A percentile compares a stretch with the other conserved stretches of the same genome.
These are phyloP conservation scores for Ephydatia muelleri DNA, from an alignment of 37 sponge, comb jelly and placozoan species.

Conservation along the genomic window DNA sequence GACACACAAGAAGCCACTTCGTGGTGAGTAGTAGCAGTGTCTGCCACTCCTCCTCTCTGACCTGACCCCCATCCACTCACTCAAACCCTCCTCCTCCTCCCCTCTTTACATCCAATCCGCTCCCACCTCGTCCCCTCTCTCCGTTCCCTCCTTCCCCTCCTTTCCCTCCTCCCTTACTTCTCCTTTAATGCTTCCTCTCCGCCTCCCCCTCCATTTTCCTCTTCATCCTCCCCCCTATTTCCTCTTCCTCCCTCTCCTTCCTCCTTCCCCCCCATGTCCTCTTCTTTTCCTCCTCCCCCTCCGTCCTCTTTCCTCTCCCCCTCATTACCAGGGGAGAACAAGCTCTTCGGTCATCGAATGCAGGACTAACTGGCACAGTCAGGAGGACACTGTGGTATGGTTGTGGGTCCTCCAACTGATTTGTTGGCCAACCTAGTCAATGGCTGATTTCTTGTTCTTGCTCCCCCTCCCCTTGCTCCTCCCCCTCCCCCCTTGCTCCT, in stretches of 20 bases:
- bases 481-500: neutral
- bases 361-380: too few species aligned
- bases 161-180: neutral
- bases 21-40: too few species aligned
- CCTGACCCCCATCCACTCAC: too few species aligned
- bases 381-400: too few species aligned
- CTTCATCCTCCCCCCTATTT: neutral
- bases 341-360: too few species aligned
- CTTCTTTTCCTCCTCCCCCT: neutral
- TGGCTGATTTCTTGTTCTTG: too few species aligned
- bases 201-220: neutral
- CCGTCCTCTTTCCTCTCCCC: neutral
- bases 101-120: too few species aligned
- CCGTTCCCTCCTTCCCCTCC: neutral
- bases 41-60: too few species aligned
- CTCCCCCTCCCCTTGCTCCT: neutral
- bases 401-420: too few species aligned
- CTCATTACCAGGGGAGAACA: conserved; percentile 5
- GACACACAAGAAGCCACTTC: too few species aligned
- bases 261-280: neutral
- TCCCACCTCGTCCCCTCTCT: neutral
- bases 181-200: neutral
- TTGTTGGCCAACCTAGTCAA: too few species aligned
- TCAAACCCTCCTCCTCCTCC: too few species aligned
- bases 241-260: neutral